Conservation (phyloP, 2,888 invertebrate species). For the Peribatodes rhomboidaria region DNA sequence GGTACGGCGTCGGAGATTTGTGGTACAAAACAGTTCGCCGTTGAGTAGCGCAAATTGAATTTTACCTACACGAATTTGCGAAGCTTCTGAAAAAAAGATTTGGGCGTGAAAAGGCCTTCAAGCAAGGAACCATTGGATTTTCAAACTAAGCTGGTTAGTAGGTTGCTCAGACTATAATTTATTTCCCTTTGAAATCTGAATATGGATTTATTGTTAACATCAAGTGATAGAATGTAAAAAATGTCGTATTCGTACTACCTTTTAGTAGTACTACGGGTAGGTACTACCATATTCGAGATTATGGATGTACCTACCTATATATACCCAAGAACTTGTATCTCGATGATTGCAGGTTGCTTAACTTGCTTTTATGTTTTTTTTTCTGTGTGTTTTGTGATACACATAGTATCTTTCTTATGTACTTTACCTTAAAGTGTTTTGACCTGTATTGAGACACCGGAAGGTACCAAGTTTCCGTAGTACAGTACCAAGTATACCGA, state of each 20-base stretch:
- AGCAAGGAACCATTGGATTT: constrained; percentile 9
- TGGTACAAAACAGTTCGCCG: constrained; percentile 26
- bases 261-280: too few relatives aligned
- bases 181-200: neutral
- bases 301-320: neutral
- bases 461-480: too few relatives aligned
- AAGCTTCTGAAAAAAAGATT: constrained; percentile 24
- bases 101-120: constrained; percentile 12
- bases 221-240: neutral
- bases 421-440: too few relatives aligned
- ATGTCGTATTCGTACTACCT: neutral
- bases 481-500: too few relatives aligned
- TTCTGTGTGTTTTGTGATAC: too few relatives aligned
- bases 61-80: constrained; percentile 26
- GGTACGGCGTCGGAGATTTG: constrained; percentile 20
- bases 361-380: too few relatives aligned
- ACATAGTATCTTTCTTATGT: too few relatives aligned
- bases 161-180: constrained; percentile 4
- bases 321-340: too few relatives aligned
- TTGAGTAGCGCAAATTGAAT: constrained; percentile 28
- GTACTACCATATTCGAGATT: too few relatives aligned
- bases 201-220: neutral
- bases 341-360: neutral
- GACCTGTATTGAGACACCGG: too few relatives aligned
- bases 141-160: constrained; percentile 9